A percentile compares a stretch with the other conserved stretches of the same genome.
Evolutionary conservation across 2,888 invertebrate species (phyloP).

Genomic region (Phortica okadai): DNA sequence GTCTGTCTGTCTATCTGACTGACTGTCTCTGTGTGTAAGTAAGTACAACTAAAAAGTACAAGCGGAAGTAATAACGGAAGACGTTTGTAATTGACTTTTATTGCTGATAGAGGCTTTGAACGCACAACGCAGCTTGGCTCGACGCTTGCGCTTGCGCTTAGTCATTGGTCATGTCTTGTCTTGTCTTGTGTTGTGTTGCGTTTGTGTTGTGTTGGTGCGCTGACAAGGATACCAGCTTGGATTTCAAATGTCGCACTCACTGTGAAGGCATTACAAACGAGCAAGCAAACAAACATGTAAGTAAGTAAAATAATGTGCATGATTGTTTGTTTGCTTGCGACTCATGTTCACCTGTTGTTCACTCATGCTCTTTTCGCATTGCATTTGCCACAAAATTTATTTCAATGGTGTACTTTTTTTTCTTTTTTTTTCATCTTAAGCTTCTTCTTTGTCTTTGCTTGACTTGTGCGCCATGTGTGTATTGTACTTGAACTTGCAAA

Average conservation of each 20-base stretch:
- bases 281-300: neutral
- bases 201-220: too few relatives aligned
- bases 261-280: neutral
- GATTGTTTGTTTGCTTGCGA: neutral
- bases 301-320: neutral
- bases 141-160: too few relatives aligned
- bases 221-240: neutral
- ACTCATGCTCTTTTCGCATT: neutral
- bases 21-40: neutral
- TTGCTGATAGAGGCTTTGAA: neutral
- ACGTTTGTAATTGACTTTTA: constrained; percentile 28
- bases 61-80: constrained; percentile 25
- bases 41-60: neutral
- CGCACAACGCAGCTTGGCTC: too few relatives aligned
- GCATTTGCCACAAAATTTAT: neutral
- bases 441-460: too few relatives aligned
- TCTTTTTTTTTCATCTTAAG: neutral
- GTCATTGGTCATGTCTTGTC: too few relatives aligned
- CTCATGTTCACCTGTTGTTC: neutral
- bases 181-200: too few relatives aligned
- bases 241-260: constrained; percentile 2
- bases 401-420: neutral
- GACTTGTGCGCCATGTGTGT: too few relatives aligned
- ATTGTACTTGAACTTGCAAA: too few relatives aligned
- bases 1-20: too few relatives aligned